Evolutionary conservation across 2,888 invertebrate genomes (phyloP).

Genomic region (Phaedon cochleariae): DNA sequence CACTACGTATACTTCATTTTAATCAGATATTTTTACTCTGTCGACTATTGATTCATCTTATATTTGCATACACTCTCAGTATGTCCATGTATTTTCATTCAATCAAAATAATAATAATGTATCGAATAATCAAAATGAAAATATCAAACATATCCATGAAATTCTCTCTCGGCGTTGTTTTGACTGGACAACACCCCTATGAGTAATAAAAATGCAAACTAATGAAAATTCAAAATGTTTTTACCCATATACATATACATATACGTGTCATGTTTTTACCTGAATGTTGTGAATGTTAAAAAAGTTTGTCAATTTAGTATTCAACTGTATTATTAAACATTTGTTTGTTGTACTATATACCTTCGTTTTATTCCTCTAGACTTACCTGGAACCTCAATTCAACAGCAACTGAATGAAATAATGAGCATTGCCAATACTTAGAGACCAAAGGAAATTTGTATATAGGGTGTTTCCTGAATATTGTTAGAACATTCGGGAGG

Average conservation of each 20-base stretch:
- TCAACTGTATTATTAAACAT: conserved; percentile 50
- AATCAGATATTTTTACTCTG: too few relatives aligned
- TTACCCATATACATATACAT: conserved; percentile 39
- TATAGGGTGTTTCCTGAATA: too few relatives aligned
- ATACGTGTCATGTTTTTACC: conserved; percentile 55
- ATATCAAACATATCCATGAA: conserved; percentile 35
- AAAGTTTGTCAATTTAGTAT: conserved; percentile 53
- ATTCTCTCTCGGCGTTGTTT: conserved; percentile 14
- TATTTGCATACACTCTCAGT: background rate
- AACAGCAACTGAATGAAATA: too few relatives aligned
- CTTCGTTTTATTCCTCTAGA: conserved; percentile 13
- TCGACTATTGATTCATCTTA: too few relatives aligned
- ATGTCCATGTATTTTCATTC: background rate
- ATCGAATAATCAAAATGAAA: conserved; percentile 32
- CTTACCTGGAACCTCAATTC: too few relatives aligned
- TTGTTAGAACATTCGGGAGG: too few relatives aligned
- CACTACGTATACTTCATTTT: too few relatives aligned
- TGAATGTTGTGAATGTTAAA: conserved; percentile 49
- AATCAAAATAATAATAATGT: conserved; percentile 6
- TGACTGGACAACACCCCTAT: conserved; percentile 30
- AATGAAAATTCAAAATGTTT: conserved; percentile 29
- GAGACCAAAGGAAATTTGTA: too few relatives aligned
- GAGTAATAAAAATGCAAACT: conserved; percentile 30
- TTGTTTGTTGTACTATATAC: conserved; percentile 52
- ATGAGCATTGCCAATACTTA: too few relatives aligned